phyloP scores from a whole-genome alignment of 1,140 invertebrate genomes.

The Trichonephila inaurata region DNA sequence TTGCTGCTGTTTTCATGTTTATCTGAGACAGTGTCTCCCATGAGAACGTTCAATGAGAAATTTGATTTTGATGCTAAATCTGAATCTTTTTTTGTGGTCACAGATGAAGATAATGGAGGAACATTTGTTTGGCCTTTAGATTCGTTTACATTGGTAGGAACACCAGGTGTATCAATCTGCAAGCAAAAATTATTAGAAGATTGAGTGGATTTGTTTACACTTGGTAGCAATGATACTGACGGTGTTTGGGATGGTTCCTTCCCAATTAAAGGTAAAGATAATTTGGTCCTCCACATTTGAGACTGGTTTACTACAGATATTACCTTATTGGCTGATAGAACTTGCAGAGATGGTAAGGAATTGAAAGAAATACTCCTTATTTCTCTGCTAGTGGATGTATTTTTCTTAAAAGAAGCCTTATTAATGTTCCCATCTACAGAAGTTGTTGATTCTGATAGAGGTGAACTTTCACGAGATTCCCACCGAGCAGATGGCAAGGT shows the following conservation, averaged over 20 bases:
- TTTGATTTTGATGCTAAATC: constrained; percentile 48
- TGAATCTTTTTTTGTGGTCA: background rate
- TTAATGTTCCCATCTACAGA: background rate
- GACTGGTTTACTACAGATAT: constrained; percentile 67
- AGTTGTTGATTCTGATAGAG: background rate
- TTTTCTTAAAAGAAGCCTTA: background rate
- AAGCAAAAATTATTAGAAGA: constrained; percentile 42
- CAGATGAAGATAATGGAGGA: background rate
- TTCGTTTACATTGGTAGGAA: constrained; percentile 31
- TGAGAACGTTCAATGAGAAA: constrained; percentile 68
- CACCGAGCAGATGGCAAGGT: background rate
- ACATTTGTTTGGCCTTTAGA: constrained; percentile 5
- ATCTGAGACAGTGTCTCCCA: constrained; percentile 26
- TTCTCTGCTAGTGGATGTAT: background rate
- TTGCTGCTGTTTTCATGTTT: background rate
- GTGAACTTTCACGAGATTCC: background rate
- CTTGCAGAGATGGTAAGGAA: constrained; percentile 69
- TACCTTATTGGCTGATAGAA: constrained; percentile 72
- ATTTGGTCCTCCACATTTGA: constrained; percentile 43
- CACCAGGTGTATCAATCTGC: constrained; percentile 45
- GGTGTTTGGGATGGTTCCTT: constrained; percentile 15
- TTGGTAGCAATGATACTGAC: constrained; percentile 31
- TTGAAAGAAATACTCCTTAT: constrained; percentile 42
- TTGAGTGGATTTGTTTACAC: background rate
- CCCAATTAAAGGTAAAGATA: constrained; percentile 11